Evolutionary conservation across 2,113 vertebrate species (phyloP).

Genomic region (Peromyscus leucopus): DNA sequence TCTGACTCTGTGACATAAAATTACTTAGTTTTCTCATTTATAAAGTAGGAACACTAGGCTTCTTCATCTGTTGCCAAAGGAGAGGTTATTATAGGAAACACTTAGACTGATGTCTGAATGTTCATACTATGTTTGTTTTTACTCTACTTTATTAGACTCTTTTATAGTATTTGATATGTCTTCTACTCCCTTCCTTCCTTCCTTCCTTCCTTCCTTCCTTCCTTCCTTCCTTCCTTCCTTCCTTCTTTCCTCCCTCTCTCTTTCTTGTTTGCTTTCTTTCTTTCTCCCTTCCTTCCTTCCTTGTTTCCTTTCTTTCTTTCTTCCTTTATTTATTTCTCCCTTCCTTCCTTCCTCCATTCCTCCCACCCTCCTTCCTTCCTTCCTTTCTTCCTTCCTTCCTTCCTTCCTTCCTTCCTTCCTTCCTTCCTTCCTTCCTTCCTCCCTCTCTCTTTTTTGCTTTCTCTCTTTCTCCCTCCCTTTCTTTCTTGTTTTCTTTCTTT

Average conservation of each 20-base stretch:
- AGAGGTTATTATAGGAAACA: not conserved
- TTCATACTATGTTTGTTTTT: not conserved
- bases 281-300: no score
- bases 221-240: no score
- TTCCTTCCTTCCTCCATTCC: no score
- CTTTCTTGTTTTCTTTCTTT: not conserved
- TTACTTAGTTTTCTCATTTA: not conserved
- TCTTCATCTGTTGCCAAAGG: not conserved
- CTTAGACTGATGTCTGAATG: not conserved
- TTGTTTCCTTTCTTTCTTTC: no score
- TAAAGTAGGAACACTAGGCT: not conserved
- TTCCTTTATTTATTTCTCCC: no score
- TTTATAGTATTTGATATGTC: not conserved
- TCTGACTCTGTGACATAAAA: not conserved
- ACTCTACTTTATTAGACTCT: not conserved
- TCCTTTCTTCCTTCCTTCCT: no score
- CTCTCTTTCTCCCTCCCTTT: not conserved
- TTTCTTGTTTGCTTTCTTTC: no score
- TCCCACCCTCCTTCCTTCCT: no score
- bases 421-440: no score
- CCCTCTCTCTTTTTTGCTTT: no score
- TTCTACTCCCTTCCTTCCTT: not conserved
- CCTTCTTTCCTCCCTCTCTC: not conserved
- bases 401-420: no score
- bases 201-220: no score